Evolutionary conservation across 2,797 vertebrate species (phyloP), one percentile per base, ranked within the genome.

Genomic region (Eulemur rubriventer): DNA sequence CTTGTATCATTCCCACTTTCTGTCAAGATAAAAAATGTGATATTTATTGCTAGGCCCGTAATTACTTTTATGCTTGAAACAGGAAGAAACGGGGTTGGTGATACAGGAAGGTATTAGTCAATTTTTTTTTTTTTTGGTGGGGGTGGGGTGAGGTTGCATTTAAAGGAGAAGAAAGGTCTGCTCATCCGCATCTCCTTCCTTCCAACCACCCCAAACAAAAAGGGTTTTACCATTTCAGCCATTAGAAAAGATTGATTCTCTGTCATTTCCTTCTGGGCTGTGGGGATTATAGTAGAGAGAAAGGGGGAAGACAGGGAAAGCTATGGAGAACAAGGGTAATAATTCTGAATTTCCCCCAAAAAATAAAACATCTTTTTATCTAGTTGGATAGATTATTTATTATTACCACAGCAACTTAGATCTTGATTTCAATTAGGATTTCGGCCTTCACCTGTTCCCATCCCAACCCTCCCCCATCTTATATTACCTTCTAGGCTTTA

Each of bases 11-110:
- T 88, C 73, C 41, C 1, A 0, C 86, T 93, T 95, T 89, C 96
- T 96, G 85, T 96, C 95, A 96, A 94, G 94, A 96, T 95, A 96
- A 93, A 96, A 89, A 92, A 95, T 63, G 79, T 22, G 75, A 41
- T 96, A 96, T 94, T 97, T 96, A 95, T 95, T 87, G 82, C 72
- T 73, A 35, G 67, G 7, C 20, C 41, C 6, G 3, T 96, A 96
- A 91, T 97, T 96, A 94, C 84, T 95, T 96, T 96, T 89, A 89
- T 96, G 59, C 59, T 82, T 94, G 91, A 86, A 97, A 81, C 35
- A 63, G 50, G 57, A 76, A 95, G 87, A 92, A 94, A 95, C 17
- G 2, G 55, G 13, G n/a, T 92, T 83, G 79, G 69, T 70, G 61
- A 48, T 73, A 91, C n/a, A 96, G 65, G 63, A 73, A 91, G 22